Evolutionary conservation across 2,797 vertebrate genomes (phyloP).

Genomic region (Naso thynnoides): DNA sequence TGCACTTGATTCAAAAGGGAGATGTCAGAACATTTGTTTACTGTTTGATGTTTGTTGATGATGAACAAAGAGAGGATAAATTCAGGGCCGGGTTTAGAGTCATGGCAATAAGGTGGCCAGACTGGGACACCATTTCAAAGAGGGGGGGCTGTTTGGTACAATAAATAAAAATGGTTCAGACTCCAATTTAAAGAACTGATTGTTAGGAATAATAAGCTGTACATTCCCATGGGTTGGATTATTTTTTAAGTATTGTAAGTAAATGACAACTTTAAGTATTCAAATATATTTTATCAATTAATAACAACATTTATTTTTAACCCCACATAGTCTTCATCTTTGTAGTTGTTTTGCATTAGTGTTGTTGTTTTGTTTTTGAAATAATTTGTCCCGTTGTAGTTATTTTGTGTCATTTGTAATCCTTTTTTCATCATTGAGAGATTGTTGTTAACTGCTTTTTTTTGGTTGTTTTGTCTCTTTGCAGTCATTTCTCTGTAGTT

Average conservation of each 20-base stretch:
- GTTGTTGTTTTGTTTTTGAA: no score
- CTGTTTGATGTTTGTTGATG: not conserved
- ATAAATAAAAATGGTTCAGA: not conserved
- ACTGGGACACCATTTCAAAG: not conserved
- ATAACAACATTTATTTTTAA: no score
- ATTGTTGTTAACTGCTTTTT: no score
- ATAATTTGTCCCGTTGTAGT: no score
- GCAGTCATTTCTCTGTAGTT: not conserved
- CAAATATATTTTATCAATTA: no score
- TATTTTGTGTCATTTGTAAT: no score
- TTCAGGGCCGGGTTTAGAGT: not conserved
- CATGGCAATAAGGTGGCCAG: not conserved
- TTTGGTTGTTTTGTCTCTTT: no score
- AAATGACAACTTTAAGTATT: no score
- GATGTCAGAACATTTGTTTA: slow-evolving; percentile 7
- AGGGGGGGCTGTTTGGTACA: not conserved
- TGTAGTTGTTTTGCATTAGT: not conserved
- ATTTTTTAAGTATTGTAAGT: no score
- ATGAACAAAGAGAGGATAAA: not conserved
- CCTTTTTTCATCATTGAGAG: no score
- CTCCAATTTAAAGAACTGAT: not conserved
- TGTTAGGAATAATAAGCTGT: not conserved
- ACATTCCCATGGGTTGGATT: no score
- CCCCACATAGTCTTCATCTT: no score
- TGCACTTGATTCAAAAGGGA: not conserved